Conservation (phyloP, 2,888 invertebrate species). For the Choristoneura rosaceana region DNA sequence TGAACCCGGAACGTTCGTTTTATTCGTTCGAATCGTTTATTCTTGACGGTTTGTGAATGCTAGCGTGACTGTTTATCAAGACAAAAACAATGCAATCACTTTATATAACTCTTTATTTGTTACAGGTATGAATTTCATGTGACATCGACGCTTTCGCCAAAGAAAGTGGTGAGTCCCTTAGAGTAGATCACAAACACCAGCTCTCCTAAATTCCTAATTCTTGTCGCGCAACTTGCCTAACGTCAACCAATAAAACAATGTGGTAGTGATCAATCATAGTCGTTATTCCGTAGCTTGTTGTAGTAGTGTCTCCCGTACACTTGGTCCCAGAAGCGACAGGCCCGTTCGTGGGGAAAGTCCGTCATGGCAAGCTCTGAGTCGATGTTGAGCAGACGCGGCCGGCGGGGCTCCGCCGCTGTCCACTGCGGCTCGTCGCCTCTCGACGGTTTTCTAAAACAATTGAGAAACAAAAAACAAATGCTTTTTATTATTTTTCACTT, state of each 20-base stretch:
- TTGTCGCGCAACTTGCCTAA: background rate
- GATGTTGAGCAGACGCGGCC: constrained; percentile 65
- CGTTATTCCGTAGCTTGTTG: constrained; percentile 47
- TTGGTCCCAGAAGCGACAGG: constrained; percentile 66
- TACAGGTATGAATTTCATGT: constrained; percentile 10
- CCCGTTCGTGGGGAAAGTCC: constrained; percentile 58
- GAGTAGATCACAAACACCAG: background rate
- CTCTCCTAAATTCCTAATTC: background rate
- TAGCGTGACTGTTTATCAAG: too few relatives aligned
- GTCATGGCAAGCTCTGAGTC: constrained; percentile 61
- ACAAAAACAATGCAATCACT: background rate
- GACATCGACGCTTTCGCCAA: background rate
- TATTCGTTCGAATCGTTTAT: background rate
- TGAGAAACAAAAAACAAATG: too few relatives aligned
- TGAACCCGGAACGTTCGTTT: background rate
- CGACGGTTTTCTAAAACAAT: constrained; percentile 63
- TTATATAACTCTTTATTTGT: constrained; percentile 8
- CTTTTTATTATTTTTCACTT: too few relatives aligned
- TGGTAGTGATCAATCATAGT: background rate
- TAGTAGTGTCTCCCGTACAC: constrained; percentile 75
- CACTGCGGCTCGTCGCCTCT: constrained; percentile 51
- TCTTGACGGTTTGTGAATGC: background rate
- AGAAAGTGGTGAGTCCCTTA: constrained; percentile 15
- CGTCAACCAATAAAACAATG: background rate
- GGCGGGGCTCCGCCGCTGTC: constrained; percentile 57